These are phyloP conservation scores for Trichogramma dendrolimi DNA, from an alignment of 2,888 invertebrate genomes.

Conservation along the genomic window DNA sequence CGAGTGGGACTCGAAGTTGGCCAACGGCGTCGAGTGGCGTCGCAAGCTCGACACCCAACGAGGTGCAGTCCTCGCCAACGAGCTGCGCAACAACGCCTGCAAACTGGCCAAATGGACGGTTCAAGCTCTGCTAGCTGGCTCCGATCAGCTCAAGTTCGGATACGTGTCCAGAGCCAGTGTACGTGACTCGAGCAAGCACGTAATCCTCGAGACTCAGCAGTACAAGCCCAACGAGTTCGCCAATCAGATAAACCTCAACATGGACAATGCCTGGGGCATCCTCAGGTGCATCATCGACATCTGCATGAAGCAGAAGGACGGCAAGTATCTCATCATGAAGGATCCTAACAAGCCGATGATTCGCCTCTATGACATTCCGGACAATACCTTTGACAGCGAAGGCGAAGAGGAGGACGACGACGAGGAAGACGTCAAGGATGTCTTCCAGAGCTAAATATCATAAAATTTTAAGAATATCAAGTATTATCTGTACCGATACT, in stretches of 20 bases:
- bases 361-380: conserved; percentile 95
- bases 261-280: conserved; percentile 99
- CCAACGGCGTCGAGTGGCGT: conserved; percentile 97
- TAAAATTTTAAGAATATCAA: conserved; percentile 10
- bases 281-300: conserved; percentile 95
- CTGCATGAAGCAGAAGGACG: conserved; percentile 94
- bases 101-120: conserved; percentile 99
- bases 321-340: conserved; percentile 96
- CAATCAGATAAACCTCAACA: conserved; percentile 95
- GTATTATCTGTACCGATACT: not conserved
- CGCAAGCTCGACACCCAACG: conserved; percentile 96
- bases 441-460: conserved; percentile 44
- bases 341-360: conserved; percentile 99
- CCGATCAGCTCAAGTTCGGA: conserved; percentile 97
- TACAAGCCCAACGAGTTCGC: conserved; percentile 98
- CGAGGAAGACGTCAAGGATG: conserved; percentile 55
- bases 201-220: conserved; percentile 94
- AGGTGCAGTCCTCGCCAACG: conserved; percentile 96
- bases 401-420: conserved; percentile 86
- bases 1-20: conserved; percentile 96
- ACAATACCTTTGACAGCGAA: conserved; percentile 97
- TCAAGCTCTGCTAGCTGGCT: conserved; percentile 88
- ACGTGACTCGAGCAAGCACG: conserved; percentile 92
- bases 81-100: conserved; percentile 97
- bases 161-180: conserved; percentile 95